A percentile compares a stretch with the other conserved stretches of the same genome.
phyloP scores from a whole-genome alignment of 2,113 vertebrate species.

The Panthera leo region DNA sequence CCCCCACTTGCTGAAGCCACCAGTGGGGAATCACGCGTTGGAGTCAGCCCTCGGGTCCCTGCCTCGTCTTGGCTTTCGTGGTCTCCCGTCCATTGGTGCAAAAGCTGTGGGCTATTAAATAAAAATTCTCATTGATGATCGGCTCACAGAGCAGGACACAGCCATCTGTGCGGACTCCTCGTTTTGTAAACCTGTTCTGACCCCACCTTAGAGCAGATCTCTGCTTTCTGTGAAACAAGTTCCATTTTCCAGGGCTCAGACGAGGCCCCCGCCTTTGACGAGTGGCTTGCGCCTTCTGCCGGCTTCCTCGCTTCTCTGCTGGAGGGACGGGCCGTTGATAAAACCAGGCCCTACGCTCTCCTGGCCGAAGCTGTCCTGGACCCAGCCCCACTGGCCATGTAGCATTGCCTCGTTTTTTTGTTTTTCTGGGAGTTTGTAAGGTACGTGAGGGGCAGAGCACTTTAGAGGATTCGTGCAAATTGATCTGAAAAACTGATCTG shows the following conservation, averaged over 20 bases:
- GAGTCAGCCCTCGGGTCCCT: background rate
- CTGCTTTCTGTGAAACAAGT: background rate
- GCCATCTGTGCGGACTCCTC: background rate
- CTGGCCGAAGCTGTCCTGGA: background rate
- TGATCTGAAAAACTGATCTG: background rate
- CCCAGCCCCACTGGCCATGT: fast-evolving
- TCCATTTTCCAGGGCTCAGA: background rate
- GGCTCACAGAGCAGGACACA: background rate
- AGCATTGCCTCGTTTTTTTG: too few species aligned
- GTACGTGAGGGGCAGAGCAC: too few species aligned
- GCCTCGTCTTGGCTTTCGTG: background rate
- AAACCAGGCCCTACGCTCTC: fast-evolving
- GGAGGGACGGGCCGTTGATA: fast-evolving
- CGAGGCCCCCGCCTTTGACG: background rate
- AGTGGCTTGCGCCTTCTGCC: fast-evolving
- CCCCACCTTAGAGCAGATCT: background rate
- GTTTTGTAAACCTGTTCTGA: background rate
- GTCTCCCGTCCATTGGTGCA: background rate
- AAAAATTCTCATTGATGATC: background rate
- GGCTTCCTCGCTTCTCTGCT: fast-evolving
- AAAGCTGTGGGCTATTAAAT: background rate
- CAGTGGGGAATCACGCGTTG: background rate
- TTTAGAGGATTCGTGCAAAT: background rate
- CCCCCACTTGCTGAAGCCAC: background rate
- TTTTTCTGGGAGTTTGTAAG: background rate